Percentiles rank a stretch among this genome's conserved stretches.
Conservation (phyloP, 2,888 invertebrate genomes). For the Ichneumoninae sp. region DNA sequence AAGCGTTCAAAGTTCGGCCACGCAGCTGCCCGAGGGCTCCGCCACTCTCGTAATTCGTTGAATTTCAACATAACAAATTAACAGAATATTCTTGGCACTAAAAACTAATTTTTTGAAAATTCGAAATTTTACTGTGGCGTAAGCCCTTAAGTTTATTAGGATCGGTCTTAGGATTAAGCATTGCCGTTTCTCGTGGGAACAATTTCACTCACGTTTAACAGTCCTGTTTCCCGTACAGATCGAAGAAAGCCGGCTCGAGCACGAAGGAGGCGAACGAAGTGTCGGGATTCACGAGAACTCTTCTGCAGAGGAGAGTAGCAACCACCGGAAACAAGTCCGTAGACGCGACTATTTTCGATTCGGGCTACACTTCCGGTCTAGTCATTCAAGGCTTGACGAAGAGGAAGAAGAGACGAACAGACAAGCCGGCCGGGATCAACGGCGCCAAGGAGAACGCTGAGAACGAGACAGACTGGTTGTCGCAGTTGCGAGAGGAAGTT, state of each 20-base stretch:
- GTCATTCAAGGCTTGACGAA: constrained; percentile 88
- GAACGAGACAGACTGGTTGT: constrained; percentile 47
- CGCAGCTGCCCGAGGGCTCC: too few species aligned
- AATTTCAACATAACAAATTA: too few species aligned
- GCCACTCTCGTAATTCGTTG: too few species aligned
- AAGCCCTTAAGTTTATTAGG: background rate
- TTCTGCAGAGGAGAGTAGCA: constrained; percentile 72
- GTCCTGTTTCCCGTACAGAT: constrained; percentile 69
- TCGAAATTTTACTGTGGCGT: too few species aligned
- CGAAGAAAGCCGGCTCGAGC: constrained; percentile 69
- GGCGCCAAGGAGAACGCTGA: constrained; percentile 53
- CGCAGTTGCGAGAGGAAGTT: constrained; percentile 79
- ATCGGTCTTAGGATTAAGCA: background rate
- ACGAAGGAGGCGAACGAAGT: constrained; percentile 69
- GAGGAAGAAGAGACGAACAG: constrained; percentile 70
- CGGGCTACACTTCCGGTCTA: constrained; percentile 85
- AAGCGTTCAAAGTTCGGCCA: too few species aligned
- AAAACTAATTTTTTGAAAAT: too few species aligned
- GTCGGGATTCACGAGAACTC: constrained; percentile 79
- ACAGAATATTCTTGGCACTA: too few species aligned
- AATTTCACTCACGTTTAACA: constrained; percentile 38
- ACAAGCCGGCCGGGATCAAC: constrained; percentile 51
- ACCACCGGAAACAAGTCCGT: constrained; percentile 41
- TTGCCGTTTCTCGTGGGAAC: background rate
- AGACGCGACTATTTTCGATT: constrained; percentile 63